Percentiles rank a stretch among this genome's conserved stretches.
Conservation (phyloP, 2,797 vertebrate genomes). For the Sebastes nivosus region DNA sequence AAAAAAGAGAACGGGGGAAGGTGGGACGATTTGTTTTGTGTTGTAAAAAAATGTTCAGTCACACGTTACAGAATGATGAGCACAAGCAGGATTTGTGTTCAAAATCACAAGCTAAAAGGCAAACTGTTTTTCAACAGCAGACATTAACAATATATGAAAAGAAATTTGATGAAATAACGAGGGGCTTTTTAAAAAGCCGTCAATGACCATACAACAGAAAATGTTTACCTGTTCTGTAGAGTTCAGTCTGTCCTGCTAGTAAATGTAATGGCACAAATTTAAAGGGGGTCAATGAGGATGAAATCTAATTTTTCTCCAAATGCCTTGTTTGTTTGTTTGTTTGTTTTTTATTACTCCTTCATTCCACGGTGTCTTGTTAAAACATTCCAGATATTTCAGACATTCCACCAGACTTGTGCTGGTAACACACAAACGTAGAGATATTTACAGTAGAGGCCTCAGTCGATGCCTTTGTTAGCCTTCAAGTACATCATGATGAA, state of each 20-base stretch:
- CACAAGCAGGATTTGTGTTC: slow-evolving; percentile 12
- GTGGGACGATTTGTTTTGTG: slow-evolving; percentile 54
- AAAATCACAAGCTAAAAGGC: neutral
- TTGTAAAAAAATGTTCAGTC: slow-evolving; percentile 30
- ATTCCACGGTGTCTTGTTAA: slow-evolving; percentile 68
- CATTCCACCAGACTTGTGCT: slow-evolving; percentile 78
- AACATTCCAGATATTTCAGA: slow-evolving; percentile 84
- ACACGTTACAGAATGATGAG: neutral
- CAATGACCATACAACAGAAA: neutral
- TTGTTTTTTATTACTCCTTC: slow-evolving; percentile 6
- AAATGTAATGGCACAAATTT: slow-evolving; percentile 43
- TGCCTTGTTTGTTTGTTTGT: slow-evolving; percentile 27
- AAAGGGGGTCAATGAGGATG: slow-evolving; percentile 1
- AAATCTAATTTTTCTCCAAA: slow-evolving; percentile 14
- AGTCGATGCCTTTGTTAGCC: slow-evolving; percentile 43
- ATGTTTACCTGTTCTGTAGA: neutral
- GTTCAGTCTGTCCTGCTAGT: neutral
- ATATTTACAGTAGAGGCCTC: slow-evolving; percentile 33
- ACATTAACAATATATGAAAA: neutral
- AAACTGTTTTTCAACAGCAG: slow-evolving; percentile 6
- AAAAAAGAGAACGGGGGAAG: slow-evolving; percentile 31
- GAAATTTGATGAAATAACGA: neutral
- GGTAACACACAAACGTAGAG: slow-evolving; percentile 34
- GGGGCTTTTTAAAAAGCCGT: neutral
- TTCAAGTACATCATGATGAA: slow-evolving; percentile 6